Evolutionary conservation across 2,797 vertebrate genomes (phyloP).

Genomic region (Clarias pachynema): DNA sequence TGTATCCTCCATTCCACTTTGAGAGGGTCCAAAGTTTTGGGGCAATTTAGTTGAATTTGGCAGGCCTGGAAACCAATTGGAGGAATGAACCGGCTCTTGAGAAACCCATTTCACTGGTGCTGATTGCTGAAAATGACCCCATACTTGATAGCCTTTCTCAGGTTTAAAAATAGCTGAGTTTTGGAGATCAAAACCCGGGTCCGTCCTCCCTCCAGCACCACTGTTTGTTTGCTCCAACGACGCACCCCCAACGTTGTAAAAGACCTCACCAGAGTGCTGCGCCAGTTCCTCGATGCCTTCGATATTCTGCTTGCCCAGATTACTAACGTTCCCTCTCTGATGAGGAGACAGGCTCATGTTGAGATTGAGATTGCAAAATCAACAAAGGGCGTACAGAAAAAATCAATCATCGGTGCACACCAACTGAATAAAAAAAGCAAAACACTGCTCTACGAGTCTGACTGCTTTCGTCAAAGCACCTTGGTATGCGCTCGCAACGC

Average conservation of each 20-base stretch:
- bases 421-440: background rate
- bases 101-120: slow-evolving; percentile 85
- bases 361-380: slow-evolving; percentile 47
- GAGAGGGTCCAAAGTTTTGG: slow-evolving; percentile 79
- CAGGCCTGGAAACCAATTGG: slow-evolving; percentile 79
- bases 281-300: slow-evolving; percentile 82
- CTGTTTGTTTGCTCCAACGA: slow-evolving; percentile 67
- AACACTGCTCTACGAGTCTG: slow-evolving; percentile 19
- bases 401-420: slow-evolving; percentile 12
- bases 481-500: background rate
- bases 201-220: slow-evolving; percentile 60
- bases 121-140: slow-evolving; percentile 80
- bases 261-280: slow-evolving; percentile 84
- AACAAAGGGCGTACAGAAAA: slow-evolving; percentile 24
- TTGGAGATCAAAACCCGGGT: slow-evolving; percentile 42
- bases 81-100: slow-evolving; percentile 75
- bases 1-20: slow-evolving; percentile 70
- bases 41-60: slow-evolving; percentile 75
- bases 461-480: slow-evolving; percentile 25
- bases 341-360: slow-evolving; percentile 94
- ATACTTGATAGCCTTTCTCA: slow-evolving; percentile 80
- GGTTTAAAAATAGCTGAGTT: slow-evolving; percentile 78
- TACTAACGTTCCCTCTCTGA: slow-evolving; percentile 83
- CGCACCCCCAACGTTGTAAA: slow-evolving; percentile 78
- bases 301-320: slow-evolving; percentile 80